These are phyloP conservation scores for Pyrocephalus nanus DNA, from an alignment of 2,797 vertebrate species.

Conservation along the genomic window DNA sequence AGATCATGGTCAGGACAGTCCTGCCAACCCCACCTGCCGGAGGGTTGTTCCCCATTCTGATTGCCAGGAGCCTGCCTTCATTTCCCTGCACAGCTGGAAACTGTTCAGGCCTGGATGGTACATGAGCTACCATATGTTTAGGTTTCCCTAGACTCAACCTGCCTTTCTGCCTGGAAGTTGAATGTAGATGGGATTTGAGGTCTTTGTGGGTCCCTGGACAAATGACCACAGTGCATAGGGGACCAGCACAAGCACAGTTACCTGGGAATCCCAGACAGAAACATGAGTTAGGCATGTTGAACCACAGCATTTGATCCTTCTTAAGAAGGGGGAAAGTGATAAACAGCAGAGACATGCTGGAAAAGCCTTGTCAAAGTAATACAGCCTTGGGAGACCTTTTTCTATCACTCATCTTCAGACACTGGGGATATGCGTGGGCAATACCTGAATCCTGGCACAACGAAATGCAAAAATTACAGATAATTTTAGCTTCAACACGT, in stretches of 20 bases:
- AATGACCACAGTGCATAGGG: neutral
- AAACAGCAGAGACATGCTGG: neutral
- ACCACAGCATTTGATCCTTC: neutral
- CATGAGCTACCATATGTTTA: conserved; percentile 26
- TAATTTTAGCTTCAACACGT: neutral
- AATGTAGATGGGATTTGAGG: neutral
- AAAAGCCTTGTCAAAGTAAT: neutral
- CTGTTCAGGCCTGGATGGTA: conserved; percentile 36
- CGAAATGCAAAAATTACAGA: neutral
- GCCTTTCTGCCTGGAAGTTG: neutral
- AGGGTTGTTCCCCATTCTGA: neutral
- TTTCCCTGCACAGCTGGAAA: conserved; percentile 53
- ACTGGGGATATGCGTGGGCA: neutral
- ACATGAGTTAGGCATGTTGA: neutral
- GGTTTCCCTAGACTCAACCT: neutral
- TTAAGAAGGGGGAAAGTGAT: neutral
- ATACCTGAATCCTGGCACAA: neutral
- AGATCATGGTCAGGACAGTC: conserved; percentile 36
- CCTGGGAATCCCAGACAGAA: neutral
- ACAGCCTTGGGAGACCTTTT: neutral
- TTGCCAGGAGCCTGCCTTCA: conserved; percentile 23
- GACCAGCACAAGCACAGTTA: neutral
- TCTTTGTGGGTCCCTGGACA: neutral
- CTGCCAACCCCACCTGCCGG: conserved; percentile 23
- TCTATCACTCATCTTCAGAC: neutral